Percentiles rank a stretch among this genome's conserved stretches.
phyloP scores from a whole-genome alignment of 2,888 invertebrate species.

The Holacanthella duospinosa region DNA sequence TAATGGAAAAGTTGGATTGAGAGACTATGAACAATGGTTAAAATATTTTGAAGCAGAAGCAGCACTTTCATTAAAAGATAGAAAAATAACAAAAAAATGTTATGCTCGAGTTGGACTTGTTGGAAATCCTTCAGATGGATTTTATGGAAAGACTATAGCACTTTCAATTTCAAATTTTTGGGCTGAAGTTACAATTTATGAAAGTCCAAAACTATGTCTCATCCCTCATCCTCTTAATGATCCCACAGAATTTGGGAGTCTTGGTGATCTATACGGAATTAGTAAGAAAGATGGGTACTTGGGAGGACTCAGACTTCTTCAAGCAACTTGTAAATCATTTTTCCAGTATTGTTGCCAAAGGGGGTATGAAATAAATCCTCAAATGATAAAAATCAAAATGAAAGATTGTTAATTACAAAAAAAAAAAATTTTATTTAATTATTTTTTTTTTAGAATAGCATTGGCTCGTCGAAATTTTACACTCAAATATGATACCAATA shows the following conservation, averaged over 20 bases:
- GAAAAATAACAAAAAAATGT: slow-evolving; percentile 11
- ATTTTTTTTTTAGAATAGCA: slow-evolving; percentile 20
- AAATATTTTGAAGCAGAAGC: slow-evolving; percentile 12
- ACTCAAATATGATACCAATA: slow-evolving; percentile 36
- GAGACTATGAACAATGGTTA: slow-evolving; percentile 15
- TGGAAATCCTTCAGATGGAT: slow-evolving; percentile 38
- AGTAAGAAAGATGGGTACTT: slow-evolving; percentile 33
- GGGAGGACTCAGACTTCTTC: slow-evolving; percentile 34
- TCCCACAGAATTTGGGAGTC: slow-evolving; percentile 27
- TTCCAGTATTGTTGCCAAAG: slow-evolving; percentile 29
- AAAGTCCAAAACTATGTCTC: slow-evolving; percentile 21
- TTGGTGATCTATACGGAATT: slow-evolving; percentile 25
- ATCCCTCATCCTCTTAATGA: slow-evolving; percentile 34
- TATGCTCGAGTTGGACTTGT: slow-evolving; percentile 29
- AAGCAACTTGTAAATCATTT: slow-evolving; percentile 37
- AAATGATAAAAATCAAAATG: not conserved
- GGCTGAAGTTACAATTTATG: slow-evolving; percentile 34
- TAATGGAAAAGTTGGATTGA: slow-evolving; percentile 9
- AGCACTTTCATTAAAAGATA: not conserved
- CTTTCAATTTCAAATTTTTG: slow-evolving; percentile 35
- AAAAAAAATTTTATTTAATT: not conserved
- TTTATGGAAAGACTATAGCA: slow-evolving; percentile 34
- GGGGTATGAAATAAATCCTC: slow-evolving; percentile 20
- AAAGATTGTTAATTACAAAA: not conserved
- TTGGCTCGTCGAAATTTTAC: slow-evolving; percentile 33